These are phyloP conservation scores for Xestia ashworthii DNA, from an alignment of 2,888 invertebrate species.

Conservation along the genomic window DNA sequence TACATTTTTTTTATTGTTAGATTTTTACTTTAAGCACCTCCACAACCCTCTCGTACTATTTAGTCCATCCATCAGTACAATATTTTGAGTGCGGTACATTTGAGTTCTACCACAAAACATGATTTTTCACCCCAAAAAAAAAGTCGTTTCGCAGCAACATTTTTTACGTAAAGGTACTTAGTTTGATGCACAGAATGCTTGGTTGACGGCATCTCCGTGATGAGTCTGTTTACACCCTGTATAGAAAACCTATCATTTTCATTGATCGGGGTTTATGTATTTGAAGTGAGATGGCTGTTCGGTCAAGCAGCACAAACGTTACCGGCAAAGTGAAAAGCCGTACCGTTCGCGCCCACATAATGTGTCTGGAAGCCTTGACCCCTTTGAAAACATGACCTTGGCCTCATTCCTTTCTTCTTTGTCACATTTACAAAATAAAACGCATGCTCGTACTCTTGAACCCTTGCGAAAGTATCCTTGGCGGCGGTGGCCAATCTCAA, in stretches of 20 bases:
- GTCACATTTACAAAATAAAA: not conserved
- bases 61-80: no score
- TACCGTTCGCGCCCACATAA: not conserved
- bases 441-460: not conserved
- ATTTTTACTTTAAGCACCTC: no score
- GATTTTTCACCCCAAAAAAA: no score
- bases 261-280: not conserved
- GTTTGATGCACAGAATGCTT: no score
- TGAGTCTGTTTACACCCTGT: no score
- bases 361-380: slow-evolving; percentile 6
- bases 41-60: no score
- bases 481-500: not conserved
- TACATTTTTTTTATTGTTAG: no score
- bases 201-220: no score
- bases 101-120: no score
- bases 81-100: no score
- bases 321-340: not conserved
- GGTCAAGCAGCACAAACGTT: not conserved
- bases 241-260: not conserved
- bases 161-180: no score
- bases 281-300: not conserved
- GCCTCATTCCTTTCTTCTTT: not conserved
- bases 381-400: not conserved
- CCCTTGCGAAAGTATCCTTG: not conserved
- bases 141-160: no score